Base-by-base conservation (phyloP, 2,797 vertebrate species). In the Alectoris magna region DNA sequence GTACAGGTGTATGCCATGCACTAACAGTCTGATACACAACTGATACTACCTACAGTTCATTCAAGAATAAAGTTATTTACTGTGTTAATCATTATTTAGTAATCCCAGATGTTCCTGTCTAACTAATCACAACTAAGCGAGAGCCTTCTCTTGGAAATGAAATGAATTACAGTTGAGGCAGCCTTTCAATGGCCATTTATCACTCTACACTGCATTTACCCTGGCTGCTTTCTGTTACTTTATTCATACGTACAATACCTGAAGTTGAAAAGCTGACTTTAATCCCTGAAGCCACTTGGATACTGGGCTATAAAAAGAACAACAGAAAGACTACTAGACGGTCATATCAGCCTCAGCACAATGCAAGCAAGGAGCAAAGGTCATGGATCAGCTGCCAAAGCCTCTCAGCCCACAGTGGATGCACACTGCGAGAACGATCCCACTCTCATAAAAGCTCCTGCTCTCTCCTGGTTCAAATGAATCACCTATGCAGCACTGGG, bases 201-300 rank as follows among this genome's bases (percentile, higher is more conserved):
- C 39, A 77, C 66, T 84, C 93, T 31, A 56, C 43, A 17, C 29
- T 60, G 22, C 48, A 81, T 81, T 79, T 91, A 60, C 31, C 19
- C 29, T 43, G 49, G 41, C 86, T 84, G 62, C 51, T 64, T 93
- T 76, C 73, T 58, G 53, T 71, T 81, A 64, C 71, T 55, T 63
- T 79, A 41, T 49, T 86, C 91, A 69, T n/a, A 76, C 3, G 0
- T 55, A 41, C 17, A 83, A 73, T 89, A 84, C 48, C 39, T 73
- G 56, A 51, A 66, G 27, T 10, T 73, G 84, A 89, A 93, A 92
- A 88, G 34, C 53, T 94, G 75, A 72, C 84, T 93, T 91, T 72
- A 89, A 88, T 92, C 79, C 70, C 67, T 67, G 55, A 94, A 89
- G 68, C 31, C 2, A 6, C 41, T 64, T 88, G 39, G 66, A 78